Percentiles rank a stretch among this genome's conserved stretches.
These are phyloP conservation scores for Phenganax subtilis DNA, from an alignment of 92 coral and sea anemone genomes.

Conservation along the genomic window DNA sequence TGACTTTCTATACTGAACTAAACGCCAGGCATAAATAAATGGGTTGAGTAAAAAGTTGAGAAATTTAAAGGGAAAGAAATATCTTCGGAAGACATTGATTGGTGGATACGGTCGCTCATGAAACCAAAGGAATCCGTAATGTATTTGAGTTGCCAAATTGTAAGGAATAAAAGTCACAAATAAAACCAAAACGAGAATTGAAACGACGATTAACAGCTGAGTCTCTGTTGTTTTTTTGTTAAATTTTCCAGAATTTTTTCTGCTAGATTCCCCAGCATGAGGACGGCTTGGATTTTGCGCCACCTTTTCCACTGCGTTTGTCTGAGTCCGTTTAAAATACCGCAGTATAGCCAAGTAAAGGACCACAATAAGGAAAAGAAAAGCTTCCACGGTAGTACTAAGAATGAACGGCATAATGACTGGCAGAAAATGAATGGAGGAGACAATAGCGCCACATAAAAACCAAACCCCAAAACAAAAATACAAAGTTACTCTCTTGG, in stretches of 20 bases:
- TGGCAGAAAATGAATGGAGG: constrained; percentile 1
- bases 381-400: background rate
- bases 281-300: background rate
- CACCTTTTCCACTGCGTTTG: constrained; percentile 7
- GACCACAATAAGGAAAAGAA: background rate
- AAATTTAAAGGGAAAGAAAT: constrained; percentile 14
- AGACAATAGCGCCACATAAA: background rate
- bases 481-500: background rate
- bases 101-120: background rate
- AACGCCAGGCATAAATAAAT: constrained; percentile 15
- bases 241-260: background rate
- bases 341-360: background rate
- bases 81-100: background rate
- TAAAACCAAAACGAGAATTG: constrained; percentile 2
- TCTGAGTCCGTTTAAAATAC: constrained; percentile 1
- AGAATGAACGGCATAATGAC: background rate
- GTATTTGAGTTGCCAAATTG: constrained; percentile 10
- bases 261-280: background rate
- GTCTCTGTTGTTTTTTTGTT: background rate
- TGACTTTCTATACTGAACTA: constrained; percentile 1
- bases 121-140: constrained; percentile 3
- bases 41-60: constrained; percentile 5
- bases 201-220: constrained; percentile 9
- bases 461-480: constrained; percentile 15
- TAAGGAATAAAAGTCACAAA: constrained; percentile 14